Base-by-base conservation (phyloP, 2,113 vertebrate species). In the Sciurus niger region DNA sequence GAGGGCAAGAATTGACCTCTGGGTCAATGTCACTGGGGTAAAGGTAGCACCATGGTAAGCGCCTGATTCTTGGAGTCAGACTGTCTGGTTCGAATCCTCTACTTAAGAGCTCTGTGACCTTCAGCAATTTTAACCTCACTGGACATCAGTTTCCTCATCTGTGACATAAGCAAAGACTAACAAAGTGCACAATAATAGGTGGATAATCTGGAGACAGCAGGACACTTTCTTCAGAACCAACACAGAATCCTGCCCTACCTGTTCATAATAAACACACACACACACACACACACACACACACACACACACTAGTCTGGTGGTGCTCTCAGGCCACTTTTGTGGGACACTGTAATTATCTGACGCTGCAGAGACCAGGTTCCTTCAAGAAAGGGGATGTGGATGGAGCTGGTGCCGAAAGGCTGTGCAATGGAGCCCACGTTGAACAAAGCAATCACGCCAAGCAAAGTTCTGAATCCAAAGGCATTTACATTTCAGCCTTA, bases 91-190 rank as follows among this genome's bases (percentile, higher is more conserved):
- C 73, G 53, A 73, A 60, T 79, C 78, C 18, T 84, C 65, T 6
- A 30, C 25, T 72, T n/a, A 74, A 25, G 22, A 83, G n/a, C 76
- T 77, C 67, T 82, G 40, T 46, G 34, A 53, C 20, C 70, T 68
- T 78, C 34, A 28, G 8, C 72, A 88, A 60, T 70, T 88, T 68
- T 70, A 74, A 60, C 40, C 37, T 86, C 80, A 84, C 43, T 84
- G 37, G 77, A 79, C 37, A 58, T 95, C 68, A 24, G 16, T 80
- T 87, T 87, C 40, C 79, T 93, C 77, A 51, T 77, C 32, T 85
- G 16, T 55, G 67, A 73, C 72, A 53, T 51, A 24, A n/a, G 22
- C 51, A 70, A 28, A 84, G 34, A n/a, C 12, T 83, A 48, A 30
- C 53, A 37, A 73, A 68, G n/a, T 8, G n/a, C 24, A 4, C 53